These are phyloP conservation scores for Fistularia tabacaria DNA, from an alignment of 2,797 vertebrate species.

Conservation along the genomic window DNA sequence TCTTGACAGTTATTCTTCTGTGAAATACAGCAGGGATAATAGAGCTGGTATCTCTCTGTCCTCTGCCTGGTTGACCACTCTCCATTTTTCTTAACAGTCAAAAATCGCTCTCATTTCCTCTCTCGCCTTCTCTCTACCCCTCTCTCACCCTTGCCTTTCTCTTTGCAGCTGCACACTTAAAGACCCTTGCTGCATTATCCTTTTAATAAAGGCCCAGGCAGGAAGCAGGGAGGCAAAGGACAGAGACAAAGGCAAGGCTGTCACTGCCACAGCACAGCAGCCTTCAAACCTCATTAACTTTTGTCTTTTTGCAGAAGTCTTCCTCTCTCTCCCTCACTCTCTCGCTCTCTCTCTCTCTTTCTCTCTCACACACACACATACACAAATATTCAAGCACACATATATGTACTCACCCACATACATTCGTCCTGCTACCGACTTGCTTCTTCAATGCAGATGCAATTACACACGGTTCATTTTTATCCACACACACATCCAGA, in stretches of 20 bases:
- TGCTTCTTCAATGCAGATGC: constrained; percentile 12
- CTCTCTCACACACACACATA: constrained; percentile 3
- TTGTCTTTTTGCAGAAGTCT: constrained; percentile 72
- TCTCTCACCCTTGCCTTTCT: constrained; percentile 59
- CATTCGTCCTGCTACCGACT: constrained; percentile 14
- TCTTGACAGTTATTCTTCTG: too few species aligned
- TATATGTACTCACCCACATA: constrained; percentile 24
- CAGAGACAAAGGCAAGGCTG: constrained; percentile 69
- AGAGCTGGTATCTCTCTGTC: background rate
- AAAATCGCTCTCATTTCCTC: constrained; percentile 20
- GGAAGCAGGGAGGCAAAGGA: constrained; percentile 71
- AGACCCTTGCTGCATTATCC: constrained; percentile 72
- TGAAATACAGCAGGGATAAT: too few species aligned
- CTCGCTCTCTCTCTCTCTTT: constrained; percentile 3
- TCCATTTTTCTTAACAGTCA: constrained; percentile 11
- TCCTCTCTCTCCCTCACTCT: constrained; percentile 14
- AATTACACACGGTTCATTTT: constrained; percentile 20
- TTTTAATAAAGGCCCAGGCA: constrained; percentile 73
- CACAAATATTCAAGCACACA: constrained; percentile 5
- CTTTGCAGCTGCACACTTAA: constrained; percentile 77
- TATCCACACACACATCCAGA: too few species aligned
- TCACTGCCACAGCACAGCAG: constrained; percentile 68
- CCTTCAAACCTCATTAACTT: constrained; percentile 82
- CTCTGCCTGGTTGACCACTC: background rate
- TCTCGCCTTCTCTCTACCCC: constrained; percentile 19